Percentiles rank a stretch among this genome's conserved stretches.
These are phyloP conservation scores for Trachops cirrhosus DNA, from an alignment of 2,797 vertebrate species.

Conservation along the genomic window DNA sequence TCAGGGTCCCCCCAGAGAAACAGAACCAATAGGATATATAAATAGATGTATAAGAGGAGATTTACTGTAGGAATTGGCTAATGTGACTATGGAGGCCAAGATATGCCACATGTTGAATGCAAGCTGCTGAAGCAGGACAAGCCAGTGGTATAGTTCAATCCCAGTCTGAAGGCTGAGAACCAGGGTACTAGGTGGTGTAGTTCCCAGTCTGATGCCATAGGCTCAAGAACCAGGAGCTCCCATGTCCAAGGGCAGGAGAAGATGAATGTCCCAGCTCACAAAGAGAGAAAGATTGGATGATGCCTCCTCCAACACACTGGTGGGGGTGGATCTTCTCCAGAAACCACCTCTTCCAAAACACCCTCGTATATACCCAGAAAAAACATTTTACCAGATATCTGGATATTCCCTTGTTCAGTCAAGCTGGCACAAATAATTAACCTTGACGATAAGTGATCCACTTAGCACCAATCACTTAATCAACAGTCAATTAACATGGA, in stretches of 20 bases:
- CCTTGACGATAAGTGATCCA: neutral
- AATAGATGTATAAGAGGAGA: neutral
- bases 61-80: neutral
- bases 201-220: neutral
- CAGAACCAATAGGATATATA: neutral
- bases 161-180: neutral
- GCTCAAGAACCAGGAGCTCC: neutral
- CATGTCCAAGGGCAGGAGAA: neutral
- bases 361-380: neutral
- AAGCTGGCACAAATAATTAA: neutral
- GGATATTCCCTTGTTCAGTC: neutral
- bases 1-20: neutral
- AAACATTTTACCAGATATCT: neutral
- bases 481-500: neutral
- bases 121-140: neutral
- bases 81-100: neutral
- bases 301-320: neutral
- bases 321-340: neutral
- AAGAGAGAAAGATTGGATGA: neutral
- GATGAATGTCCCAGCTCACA: neutral
- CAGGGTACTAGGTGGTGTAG: neutral
- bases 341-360: neutral
- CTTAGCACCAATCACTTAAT: neutral
- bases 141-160: neutral
- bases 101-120: neutral